Conservation (phyloP, 1,140 invertebrate genomes). For the Pteromalus puparum region DNA sequence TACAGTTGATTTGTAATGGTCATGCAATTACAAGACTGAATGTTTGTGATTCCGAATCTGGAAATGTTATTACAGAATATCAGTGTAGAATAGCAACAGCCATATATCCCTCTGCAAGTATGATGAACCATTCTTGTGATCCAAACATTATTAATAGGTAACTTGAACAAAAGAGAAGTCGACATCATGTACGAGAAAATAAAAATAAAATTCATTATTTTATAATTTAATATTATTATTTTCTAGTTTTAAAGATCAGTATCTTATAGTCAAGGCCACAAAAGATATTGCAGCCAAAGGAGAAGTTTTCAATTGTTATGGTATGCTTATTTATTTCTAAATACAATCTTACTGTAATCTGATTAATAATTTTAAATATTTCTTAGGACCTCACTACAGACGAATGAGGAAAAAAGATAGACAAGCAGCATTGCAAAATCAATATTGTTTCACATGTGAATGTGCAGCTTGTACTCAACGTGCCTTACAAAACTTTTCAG, state of each 20-base stretch:
- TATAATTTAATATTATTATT: slow-evolving; percentile 25
- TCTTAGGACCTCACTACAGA: slow-evolving; percentile 79
- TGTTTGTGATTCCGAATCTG: slow-evolving; percentile 55
- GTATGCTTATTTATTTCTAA: slow-evolving; percentile 62
- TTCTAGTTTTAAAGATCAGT: slow-evolving; percentile 72
- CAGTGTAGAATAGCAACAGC: slow-evolving; percentile 86
- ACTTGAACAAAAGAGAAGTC: slow-evolving; percentile 28
- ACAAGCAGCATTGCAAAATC: slow-evolving; percentile 77
- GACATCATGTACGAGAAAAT: background rate
- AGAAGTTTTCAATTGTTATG: slow-evolving; percentile 88
- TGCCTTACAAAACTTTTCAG: slow-evolving; percentile 74
- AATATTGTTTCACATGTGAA: slow-evolving; percentile 84
- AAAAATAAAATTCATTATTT: slow-evolving; percentile 43
- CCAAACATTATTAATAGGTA: slow-evolving; percentile 88
- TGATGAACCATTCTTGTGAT: slow-evolving; percentile 94
- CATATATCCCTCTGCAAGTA: slow-evolving; percentile 90
- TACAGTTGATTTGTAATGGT: slow-evolving; percentile 88
- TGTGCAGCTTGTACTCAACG: slow-evolving; percentile 79
- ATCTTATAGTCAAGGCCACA: slow-evolving; percentile 78
- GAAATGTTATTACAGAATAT: slow-evolving; percentile 63
- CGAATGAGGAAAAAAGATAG: slow-evolving; percentile 77
- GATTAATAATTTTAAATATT: background rate
- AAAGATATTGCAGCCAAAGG: slow-evolving; percentile 75
- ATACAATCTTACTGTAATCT: background rate
- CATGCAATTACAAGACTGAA: slow-evolving; percentile 81